Evolutionary conservation across 2,113 vertebrate species (phyloP).

Genomic region (Chaenocephalus aceratus): DNA sequence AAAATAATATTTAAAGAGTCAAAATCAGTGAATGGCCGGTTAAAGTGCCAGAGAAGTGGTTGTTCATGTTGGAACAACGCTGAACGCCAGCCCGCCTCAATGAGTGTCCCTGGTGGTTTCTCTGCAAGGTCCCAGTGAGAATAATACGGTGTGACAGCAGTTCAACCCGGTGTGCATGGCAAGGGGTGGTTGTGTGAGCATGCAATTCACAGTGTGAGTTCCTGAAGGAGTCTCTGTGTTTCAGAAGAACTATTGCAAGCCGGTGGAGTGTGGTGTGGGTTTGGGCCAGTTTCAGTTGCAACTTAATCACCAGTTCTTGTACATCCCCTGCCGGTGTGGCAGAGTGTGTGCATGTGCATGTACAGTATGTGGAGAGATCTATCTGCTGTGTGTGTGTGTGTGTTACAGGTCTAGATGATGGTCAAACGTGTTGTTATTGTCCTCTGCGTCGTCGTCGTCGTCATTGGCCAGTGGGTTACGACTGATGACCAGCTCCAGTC

Average conservation of each 20-base stretch:
- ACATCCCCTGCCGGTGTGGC: conserved; percentile 16
- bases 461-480: conserved; percentile 87
- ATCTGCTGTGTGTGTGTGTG: neutral
- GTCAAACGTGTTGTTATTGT: conserved; percentile 74
- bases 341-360: conserved; percentile 8
- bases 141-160: conserved; percentile 17
- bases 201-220: conserved; percentile 5
- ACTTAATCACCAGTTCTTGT: conserved; percentile 20
- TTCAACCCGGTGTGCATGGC: neutral
- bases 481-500: conserved; percentile 94
- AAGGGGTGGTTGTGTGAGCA: conserved; percentile 15
- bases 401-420: conserved; percentile 66
- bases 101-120: neutral
- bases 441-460: conserved; percentile 68
- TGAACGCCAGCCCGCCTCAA: neutral
- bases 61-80: conserved; percentile 9
- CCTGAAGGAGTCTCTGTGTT: conserved; percentile 17
- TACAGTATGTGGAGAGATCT: conserved; percentile 1
- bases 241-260: conserved; percentile 48
- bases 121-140: neutral
- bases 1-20: neutral
- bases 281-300: conserved; percentile 8
- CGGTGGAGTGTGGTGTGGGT: conserved; percentile 6
- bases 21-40: neutral
- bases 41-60: conserved; percentile 18